Conservation (phyloP, 2,113 vertebrate genomes). For the Pungitius pungitius region DNA sequence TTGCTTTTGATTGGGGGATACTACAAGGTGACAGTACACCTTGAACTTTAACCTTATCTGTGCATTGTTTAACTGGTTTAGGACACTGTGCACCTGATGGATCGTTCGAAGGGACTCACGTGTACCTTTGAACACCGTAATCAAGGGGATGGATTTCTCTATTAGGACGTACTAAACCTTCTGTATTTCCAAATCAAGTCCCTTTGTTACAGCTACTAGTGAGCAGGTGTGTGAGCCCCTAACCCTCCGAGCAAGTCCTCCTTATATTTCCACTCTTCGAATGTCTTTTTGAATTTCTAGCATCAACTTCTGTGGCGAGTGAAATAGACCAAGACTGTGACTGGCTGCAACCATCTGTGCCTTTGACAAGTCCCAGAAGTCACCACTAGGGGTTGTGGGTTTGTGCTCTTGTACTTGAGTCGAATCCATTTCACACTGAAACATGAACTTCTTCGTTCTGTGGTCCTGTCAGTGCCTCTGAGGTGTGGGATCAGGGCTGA, state of each 20-base stretch:
- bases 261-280: neutral
- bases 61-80: too few species aligned
- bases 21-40: too few species aligned
- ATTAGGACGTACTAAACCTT: neutral
- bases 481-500: neutral
- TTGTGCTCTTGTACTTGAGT: too few species aligned
- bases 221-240: neutral
- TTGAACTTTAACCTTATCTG: too few species aligned
- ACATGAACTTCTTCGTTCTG: neutral
- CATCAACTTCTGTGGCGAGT: neutral
- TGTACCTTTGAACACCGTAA: too few species aligned
- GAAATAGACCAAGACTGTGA: neutral
- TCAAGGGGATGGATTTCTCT: neutral
- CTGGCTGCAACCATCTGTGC: neutral
- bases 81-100: too few species aligned
- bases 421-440: neutral
- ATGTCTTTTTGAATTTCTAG: neutral
- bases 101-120: too few species aligned
- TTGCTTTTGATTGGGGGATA: too few species aligned
- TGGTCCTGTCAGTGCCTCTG: constrained; percentile 15
- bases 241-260: neutral
- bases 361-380: neutral
- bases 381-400: too few species aligned
- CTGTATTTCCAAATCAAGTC: neutral
- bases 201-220: neutral